These are phyloP conservation scores for Psophia crepitans DNA, from an alignment of 2,113 vertebrate genomes.

Conservation along the genomic window DNA sequence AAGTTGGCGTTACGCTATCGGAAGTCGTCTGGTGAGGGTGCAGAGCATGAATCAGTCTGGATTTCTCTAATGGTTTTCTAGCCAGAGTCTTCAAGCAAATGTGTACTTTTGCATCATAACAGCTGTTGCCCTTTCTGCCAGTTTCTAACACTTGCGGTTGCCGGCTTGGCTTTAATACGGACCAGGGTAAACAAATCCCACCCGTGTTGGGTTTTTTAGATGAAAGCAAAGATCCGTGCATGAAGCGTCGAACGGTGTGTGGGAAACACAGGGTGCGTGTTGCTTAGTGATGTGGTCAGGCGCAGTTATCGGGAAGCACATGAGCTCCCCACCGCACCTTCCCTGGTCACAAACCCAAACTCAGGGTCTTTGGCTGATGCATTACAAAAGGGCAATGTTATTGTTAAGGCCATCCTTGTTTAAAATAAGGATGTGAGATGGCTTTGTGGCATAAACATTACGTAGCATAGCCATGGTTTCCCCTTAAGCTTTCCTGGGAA, in stretches of 20 bases:
- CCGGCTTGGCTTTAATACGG: background rate
- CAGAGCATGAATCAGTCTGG: conserved; percentile 1
- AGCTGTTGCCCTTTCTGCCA: conserved; percentile 37
- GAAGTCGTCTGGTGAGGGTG: background rate
- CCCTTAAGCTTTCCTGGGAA: background rate
- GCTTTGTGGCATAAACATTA: background rate
- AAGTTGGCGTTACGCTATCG: background rate
- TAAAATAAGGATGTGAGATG: rapidly evolving
- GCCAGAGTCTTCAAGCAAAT: conserved; percentile 37
- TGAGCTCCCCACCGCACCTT: background rate
- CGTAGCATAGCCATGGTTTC: background rate
- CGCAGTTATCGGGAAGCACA: background rate
- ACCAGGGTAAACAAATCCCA: conserved; percentile 39
- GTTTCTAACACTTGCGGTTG: background rate
- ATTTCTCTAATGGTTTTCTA: background rate
- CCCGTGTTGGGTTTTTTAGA: background rate
- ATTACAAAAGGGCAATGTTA: background rate
- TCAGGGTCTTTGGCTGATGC: background rate
- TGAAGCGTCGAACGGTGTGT: background rate
- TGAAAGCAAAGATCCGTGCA: conserved; percentile 22
- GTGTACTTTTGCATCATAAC: background rate
- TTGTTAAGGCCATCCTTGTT: background rate
- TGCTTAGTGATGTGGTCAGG: conserved; percentile 30
- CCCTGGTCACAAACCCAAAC: background rate
- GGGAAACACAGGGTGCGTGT: conserved; percentile 19